Evolutionary conservation across 2,888 invertebrate species (phyloP).

Genomic region (Tetropium fuscum): DNA sequence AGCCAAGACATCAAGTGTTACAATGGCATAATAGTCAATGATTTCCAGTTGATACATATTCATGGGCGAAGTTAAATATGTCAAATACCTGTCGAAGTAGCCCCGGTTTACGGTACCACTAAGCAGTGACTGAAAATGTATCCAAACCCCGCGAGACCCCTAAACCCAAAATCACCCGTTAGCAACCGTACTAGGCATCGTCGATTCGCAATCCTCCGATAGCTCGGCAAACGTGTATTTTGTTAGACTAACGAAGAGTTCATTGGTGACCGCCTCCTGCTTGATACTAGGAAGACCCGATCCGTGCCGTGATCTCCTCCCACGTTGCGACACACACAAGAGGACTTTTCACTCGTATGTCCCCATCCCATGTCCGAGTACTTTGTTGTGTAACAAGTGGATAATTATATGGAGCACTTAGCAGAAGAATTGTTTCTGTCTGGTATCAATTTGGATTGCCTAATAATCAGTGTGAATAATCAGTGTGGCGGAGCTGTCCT

Average conservation of each 20-base stretch:
- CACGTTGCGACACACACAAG: slow-evolving; percentile 18
- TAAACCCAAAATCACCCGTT: neutral
- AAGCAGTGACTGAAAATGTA: neutral
- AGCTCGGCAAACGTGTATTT: slow-evolving; percentile 34
- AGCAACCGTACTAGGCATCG: slow-evolving; percentile 31
- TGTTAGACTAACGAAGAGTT: slow-evolving; percentile 30
- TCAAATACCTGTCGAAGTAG: no score
- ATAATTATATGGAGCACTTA: slow-evolving; percentile 35
- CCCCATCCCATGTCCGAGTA: slow-evolving; percentile 21
- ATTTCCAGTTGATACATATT: no score
- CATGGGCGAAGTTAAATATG: no score
- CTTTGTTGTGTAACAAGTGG: slow-evolving; percentile 32
- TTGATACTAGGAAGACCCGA: slow-evolving; percentile 15
- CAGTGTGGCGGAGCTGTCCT: neutral
- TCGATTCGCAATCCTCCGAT: slow-evolving; percentile 40
- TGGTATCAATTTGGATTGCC: slow-evolving; percentile 21
- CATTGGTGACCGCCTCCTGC: slow-evolving; percentile 26
- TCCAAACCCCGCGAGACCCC: neutral
- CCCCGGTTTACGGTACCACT: no score
- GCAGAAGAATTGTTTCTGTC: slow-evolving; percentile 32
- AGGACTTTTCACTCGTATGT: slow-evolving; percentile 25
- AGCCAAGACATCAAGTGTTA: no score
- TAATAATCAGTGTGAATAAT: no score
- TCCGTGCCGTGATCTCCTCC: slow-evolving; percentile 34
- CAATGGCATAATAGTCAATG: no score